Percentiles rank a stretch among this genome's conserved stretches.
These are phyloP conservation scores for Pantelozetes paolii DNA, from an alignment of 2,888 invertebrate species.

Conservation along the genomic window DNA sequence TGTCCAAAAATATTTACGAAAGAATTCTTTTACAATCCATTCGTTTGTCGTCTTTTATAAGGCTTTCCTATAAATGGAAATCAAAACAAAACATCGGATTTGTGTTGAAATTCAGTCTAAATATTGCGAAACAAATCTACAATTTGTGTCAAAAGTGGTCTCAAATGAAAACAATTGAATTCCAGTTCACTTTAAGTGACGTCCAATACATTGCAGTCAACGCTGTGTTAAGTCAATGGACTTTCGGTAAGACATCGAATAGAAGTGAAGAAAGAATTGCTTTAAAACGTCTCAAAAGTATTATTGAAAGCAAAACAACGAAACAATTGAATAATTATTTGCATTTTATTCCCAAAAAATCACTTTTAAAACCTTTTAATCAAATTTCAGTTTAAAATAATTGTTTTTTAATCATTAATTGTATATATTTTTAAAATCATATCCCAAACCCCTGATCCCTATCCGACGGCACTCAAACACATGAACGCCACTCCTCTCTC, in stretches of 20 bases:
- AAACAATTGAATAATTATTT: background rate
- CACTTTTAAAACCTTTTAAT: constrained; percentile 27
- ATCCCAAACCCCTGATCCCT: too few species aligned
- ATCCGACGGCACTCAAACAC: constrained; percentile 58
- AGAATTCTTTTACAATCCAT: constrained; percentile 32
- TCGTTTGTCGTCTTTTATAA: constrained; percentile 16
- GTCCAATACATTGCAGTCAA: background rate
- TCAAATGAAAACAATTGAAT: background rate
- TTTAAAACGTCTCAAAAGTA: background rate
- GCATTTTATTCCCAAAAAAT: background rate
- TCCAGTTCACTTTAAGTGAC: background rate
- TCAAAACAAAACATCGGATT: constrained; percentile 20
- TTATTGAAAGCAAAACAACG: background rate
- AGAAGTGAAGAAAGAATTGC: constrained; percentile 4
- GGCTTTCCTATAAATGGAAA: background rate
- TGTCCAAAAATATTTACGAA: constrained; percentile 30
- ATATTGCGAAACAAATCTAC: background rate
- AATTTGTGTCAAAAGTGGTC: constrained; percentile 2
- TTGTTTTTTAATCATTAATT: background rate
- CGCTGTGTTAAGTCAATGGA: constrained; percentile 26
- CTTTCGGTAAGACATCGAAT: background rate
- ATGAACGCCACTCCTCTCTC: constrained; percentile 95
- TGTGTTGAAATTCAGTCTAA: constrained; percentile 1
- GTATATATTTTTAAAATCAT: background rate
- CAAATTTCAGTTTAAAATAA: constrained; percentile 13